Conservation (phyloP, 2,797 vertebrate species). For the Scarus forsteni region DNA sequence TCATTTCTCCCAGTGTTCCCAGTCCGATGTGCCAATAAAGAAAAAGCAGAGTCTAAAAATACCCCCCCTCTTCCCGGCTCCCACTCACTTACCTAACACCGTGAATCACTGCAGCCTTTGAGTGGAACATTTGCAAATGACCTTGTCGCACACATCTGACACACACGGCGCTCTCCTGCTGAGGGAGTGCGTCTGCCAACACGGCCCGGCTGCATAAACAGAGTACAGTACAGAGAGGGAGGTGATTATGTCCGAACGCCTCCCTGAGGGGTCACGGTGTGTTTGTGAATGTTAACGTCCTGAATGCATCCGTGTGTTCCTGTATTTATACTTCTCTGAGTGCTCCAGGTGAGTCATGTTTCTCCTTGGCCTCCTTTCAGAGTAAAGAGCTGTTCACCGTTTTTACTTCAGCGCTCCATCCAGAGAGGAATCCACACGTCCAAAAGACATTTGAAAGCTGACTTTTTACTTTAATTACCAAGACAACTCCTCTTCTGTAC, state of each 20-base stretch:
- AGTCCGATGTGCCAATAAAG: slow-evolving; percentile 42
- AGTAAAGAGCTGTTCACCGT: slow-evolving; percentile 28
- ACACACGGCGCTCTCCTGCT: slow-evolving; percentile 41
- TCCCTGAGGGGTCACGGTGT: slow-evolving; percentile 8
- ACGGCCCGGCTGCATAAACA: neutral
- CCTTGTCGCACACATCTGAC: slow-evolving; percentile 70
- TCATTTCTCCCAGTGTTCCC: slow-evolving; percentile 34
- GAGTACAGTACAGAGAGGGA: slow-evolving; percentile 2
- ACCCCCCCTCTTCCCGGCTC: slow-evolving; percentile 66
- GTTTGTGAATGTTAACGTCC: slow-evolving; percentile 17
- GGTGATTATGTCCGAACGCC: slow-evolving; percentile 3
- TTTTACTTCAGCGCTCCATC: slow-evolving; percentile 6
- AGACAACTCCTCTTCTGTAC: too few relatives aligned
- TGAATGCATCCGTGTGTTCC: neutral
- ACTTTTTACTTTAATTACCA: too few relatives aligned
- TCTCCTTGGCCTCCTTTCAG: slow-evolving; percentile 32
- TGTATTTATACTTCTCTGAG: slow-evolving; percentile 29
- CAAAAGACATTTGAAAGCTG: neutral
- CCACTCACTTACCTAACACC: slow-evolving; percentile 80
- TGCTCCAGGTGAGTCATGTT: slow-evolving; percentile 45
- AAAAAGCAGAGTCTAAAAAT: slow-evolving; percentile 74
- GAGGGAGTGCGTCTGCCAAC: slow-evolving; percentile 21
- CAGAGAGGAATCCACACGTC: neutral
- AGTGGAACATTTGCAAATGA: slow-evolving; percentile 71
- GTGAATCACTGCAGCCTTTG: slow-evolving; percentile 74